Evolutionary conservation across 2,888 invertebrate genomes (phyloP).

Genomic region (Diadegma fenestrale): DNA sequence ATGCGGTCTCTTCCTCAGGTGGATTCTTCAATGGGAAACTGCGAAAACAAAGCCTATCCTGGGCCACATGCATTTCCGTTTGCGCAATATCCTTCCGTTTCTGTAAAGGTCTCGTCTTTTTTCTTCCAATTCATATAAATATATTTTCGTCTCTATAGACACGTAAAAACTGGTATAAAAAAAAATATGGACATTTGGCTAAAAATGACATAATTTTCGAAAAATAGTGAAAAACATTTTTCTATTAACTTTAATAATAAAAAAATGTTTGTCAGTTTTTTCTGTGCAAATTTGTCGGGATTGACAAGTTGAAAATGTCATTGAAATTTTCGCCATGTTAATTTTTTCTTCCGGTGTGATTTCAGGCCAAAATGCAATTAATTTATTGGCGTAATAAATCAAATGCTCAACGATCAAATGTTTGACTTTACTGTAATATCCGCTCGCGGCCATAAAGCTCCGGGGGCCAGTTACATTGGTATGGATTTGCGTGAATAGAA

Average conservation of each 20-base stretch:
- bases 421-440: neutral
- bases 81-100: constrained; percentile 83
- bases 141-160: neutral
- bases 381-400: neutral
- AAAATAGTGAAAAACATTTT: neutral
- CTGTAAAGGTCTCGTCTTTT: neutral
- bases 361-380: neutral
- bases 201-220: too few species aligned
- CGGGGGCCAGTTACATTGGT: neutral
- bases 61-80: constrained; percentile 80
- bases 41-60: constrained; percentile 76
- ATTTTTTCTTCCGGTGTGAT: neutral
- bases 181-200: neutral
- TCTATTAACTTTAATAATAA: too few species aligned
- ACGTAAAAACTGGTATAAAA: neutral
- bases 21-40: constrained; percentile 77
- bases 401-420: neutral
- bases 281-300: neutral
- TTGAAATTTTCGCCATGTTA: neutral
- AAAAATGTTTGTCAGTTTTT: neutral
- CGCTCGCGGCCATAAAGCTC: neutral
- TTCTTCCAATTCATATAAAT: neutral
- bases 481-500: constrained; percentile 73
- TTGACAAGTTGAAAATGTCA: neutral
- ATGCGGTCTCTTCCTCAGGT: constrained; percentile 76